Evolutionary conservation across 2,113 vertebrate genomes (phyloP).

Genomic region (Lepus americanus): DNA sequence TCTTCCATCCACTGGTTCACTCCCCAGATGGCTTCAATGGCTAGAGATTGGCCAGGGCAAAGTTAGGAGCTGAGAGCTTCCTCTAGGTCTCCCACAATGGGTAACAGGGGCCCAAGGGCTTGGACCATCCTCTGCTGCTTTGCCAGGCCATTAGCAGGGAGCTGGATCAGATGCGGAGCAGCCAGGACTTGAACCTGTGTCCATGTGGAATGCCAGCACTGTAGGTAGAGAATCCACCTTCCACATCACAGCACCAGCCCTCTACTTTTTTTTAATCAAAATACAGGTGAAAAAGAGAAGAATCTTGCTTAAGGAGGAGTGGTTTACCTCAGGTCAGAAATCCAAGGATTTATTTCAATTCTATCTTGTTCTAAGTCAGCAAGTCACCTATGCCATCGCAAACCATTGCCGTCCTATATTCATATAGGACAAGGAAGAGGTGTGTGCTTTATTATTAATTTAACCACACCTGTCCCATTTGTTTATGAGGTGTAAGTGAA

Average conservation of each 20-base stretch:
- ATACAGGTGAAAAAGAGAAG: background rate
- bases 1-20: no score
- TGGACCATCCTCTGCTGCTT: no score
- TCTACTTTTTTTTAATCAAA: background rate
- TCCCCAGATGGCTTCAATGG: no score
- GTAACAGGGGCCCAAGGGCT: no score
- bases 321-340: background rate
- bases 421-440: background rate
- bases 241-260: background rate
- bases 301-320: background rate
- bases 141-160: no score
- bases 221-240: no score
- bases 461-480: background rate
- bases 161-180: no score
- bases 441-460: constrained; percentile 25
- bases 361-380: background rate
- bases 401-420: background rate
- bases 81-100: no score
- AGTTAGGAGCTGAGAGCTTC: no score
- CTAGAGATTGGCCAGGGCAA: no score
- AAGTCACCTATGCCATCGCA: background rate
- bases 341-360: background rate
- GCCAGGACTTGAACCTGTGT: no score
- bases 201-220: no score
- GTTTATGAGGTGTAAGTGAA: constrained; percentile 27